Evolutionary conservation across 2,113 vertebrate species (phyloP).

Genomic region (Phalacrocorax pelagicus): DNA sequence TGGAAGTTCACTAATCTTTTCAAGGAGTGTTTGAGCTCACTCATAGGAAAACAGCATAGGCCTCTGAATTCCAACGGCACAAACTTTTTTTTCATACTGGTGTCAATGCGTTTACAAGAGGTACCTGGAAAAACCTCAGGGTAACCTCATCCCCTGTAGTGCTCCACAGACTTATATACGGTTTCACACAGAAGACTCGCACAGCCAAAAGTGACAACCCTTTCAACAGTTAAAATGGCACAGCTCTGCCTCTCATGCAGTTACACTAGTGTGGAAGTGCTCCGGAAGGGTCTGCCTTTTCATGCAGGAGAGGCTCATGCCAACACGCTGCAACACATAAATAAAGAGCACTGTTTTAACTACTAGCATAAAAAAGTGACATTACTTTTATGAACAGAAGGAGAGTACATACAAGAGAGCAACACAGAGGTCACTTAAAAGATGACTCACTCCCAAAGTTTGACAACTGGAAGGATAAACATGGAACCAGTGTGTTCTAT

Average conservation of each 20-base stretch:
- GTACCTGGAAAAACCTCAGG: neutral
- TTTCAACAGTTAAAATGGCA: neutral
- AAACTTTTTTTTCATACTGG: neutral
- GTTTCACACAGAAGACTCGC: neutral
- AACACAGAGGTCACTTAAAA: neutral
- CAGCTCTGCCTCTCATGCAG: neutral
- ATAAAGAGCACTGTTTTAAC: neutral
- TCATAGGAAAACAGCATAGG: neutral
- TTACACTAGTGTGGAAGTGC: neutral
- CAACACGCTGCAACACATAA: neutral
- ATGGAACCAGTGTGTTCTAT: rapidly evolving
- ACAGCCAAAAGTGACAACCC: neutral
- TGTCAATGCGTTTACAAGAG: neutral
- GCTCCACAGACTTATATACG: rapidly evolving
- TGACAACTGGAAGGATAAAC: neutral
- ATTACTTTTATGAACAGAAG: neutral
- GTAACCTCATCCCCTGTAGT: neutral
- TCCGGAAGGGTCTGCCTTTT: neutral
- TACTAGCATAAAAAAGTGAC: neutral
- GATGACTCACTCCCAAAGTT: neutral
- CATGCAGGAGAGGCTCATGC: neutral
- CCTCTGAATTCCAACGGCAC: neutral
- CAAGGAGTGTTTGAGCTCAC: neutral
- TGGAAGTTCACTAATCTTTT: neutral
- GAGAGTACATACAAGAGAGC: neutral